These are phyloP conservation scores for Odontomachus brunneus DNA, from an alignment of 1,140 invertebrate genomes.

Conservation along the genomic window DNA sequence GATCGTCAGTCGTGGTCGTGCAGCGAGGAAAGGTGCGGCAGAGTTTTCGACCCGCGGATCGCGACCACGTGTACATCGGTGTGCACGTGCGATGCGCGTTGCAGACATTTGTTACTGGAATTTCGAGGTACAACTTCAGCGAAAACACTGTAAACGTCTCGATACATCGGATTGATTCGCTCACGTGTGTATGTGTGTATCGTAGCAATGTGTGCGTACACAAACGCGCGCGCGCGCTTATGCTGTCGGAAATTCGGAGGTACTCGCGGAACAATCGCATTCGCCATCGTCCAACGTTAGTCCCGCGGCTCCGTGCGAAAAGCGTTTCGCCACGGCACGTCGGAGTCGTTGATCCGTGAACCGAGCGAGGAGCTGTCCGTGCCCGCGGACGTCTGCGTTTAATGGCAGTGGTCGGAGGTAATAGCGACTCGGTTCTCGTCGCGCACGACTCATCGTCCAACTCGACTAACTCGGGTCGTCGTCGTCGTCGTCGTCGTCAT, in stretches of 20 bases:
- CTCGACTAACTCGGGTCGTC: neutral
- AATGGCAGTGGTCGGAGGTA: conserved; percentile 56
- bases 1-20: conserved; percentile 11
- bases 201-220: neutral
- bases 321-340: conserved; percentile 52
- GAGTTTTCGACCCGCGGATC: conserved; percentile 27
- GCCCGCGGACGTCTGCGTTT: conserved; percentile 47
- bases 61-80: conserved; percentile 59
- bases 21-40: no score
- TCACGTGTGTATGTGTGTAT: neutral
- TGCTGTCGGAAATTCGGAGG: conserved; percentile 49
- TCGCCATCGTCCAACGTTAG: conserved; percentile 26
- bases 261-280: conserved; percentile 48
- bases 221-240: neutral
- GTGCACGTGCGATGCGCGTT: conserved; percentile 31
- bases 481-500: no score
- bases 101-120: neutral
- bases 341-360: conserved; percentile 69
- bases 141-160: conserved; percentile 7
- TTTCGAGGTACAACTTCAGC: neutral
- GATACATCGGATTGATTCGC: conserved; percentile 27
- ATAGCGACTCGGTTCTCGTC: conserved; percentile 58
- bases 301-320: conserved; percentile 55
- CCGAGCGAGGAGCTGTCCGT: conserved; percentile 45
- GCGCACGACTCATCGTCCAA: conserved; percentile 51